Percentiles rank a stretch among this genome's conserved stretches.
Conservation (phyloP, 2,113 vertebrate species). For the Chlamydotis undulata region DNA sequence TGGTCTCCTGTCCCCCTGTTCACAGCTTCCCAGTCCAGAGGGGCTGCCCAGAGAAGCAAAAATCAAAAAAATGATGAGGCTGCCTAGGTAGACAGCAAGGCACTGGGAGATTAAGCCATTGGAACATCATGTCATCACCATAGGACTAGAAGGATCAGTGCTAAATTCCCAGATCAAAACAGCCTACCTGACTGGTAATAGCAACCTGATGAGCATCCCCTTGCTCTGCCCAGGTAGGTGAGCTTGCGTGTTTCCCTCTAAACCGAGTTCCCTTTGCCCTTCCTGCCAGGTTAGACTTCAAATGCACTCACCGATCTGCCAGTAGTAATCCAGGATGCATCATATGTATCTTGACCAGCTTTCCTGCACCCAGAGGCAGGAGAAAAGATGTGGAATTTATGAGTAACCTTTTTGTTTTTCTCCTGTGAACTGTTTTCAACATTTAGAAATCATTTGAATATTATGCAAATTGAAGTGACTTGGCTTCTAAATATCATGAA, state of each 20-base stretch:
- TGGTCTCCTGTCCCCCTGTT: not conserved
- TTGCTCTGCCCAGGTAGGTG: not conserved
- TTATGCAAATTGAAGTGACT: conserved; percentile 45
- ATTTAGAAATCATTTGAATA: conserved; percentile 41
- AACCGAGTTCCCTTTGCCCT: too few relatives aligned
- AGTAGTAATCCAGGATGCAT: not conserved
- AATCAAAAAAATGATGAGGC: not conserved
- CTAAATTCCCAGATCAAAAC: not conserved
- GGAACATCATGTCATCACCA: not conserved
- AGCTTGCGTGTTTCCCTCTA: not conserved
- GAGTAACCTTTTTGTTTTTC: conserved; percentile 18
- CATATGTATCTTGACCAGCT: not conserved
- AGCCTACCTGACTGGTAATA: not conserved
- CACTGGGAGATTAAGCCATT: not conserved
- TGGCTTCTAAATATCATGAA: conserved; percentile 42
- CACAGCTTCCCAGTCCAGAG: not conserved
- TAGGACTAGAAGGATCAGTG: not conserved
- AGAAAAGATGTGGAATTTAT: not conserved
- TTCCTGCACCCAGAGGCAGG: not conserved
- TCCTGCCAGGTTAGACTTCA: not conserved
- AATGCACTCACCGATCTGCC: not conserved
- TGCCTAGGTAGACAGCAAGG: not conserved
- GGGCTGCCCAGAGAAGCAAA: not conserved
- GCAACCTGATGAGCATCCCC: not conserved
- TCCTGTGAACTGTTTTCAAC: conserved; percentile 28